Evolutionary conservation across 2,797 vertebrate species (phyloP).

Genomic region (Myripristis jacobus): DNA sequence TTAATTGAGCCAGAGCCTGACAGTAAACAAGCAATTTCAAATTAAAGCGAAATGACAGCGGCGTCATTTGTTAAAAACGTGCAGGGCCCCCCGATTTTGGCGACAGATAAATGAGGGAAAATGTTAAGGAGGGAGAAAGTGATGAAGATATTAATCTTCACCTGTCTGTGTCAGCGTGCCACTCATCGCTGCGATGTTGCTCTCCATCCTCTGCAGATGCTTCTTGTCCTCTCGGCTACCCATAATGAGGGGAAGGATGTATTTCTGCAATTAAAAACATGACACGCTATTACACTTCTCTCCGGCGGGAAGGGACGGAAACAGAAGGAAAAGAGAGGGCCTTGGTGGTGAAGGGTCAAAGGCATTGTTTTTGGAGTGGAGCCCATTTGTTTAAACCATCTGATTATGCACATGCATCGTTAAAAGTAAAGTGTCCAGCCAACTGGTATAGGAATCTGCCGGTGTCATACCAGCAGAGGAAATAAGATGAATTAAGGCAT

Average conservation of each 20-base stretch:
- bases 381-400: conserved; percentile 50
- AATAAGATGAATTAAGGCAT: conserved; percentile 14
- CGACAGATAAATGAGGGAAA: conserved; percentile 99
- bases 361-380: conserved; percentile 56
- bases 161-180: conserved; percentile 99
- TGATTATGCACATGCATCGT: conserved; percentile 37
- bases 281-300: conserved; percentile 83
- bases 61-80: conserved; percentile 99
- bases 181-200: conserved; percentile 96
- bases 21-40: conserved; percentile 99
- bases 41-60: conserved; percentile 99
- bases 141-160: conserved; percentile 99
- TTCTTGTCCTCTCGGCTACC: conserved; percentile 97
- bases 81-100: conserved; percentile 93
- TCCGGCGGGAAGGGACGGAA: conserved; percentile 66
- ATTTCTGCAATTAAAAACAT: conserved; percentile 93
- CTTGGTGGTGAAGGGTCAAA: conserved; percentile 50
- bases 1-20: conserved; percentile 99
- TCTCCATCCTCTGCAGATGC: conserved; percentile 98
- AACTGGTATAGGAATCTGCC: conserved; percentile 17
- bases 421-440: conserved; percentile 1
- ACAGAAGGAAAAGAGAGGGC: conserved; percentile 61
- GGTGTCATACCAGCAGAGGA: conserved; percentile 13
- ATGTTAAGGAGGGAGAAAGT: conserved; percentile 92
- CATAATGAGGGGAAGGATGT: conserved; percentile 97